Conservation (phyloP, 2,888 invertebrate species). For the Molorchus minor region DNA sequence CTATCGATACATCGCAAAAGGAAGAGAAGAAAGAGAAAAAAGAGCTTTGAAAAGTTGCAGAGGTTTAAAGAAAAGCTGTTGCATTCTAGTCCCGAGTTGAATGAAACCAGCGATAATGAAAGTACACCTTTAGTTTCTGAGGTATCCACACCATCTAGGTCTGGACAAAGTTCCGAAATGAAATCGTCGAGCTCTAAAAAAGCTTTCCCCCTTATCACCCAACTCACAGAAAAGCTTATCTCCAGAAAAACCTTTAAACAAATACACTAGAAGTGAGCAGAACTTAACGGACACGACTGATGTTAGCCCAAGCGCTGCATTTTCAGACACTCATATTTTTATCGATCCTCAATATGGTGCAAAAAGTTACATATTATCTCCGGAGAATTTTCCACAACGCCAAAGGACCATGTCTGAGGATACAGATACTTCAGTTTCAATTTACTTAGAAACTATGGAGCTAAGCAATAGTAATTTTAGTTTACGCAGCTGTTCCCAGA, state of each 20-base stretch:
- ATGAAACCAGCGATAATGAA: slow-evolving; percentile 70
- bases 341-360: slow-evolving; percentile 25
- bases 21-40: slow-evolving; percentile 44
- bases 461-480: slow-evolving; percentile 51
- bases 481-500: slow-evolving; percentile 51
- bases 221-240: slow-evolving; percentile 46
- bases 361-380: slow-evolving; percentile 29
- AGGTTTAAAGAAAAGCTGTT: slow-evolving; percentile 59
- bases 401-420: slow-evolving; percentile 55
- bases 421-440: slow-evolving; percentile 47
- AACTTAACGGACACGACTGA: slow-evolving; percentile 50
- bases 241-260: slow-evolving; percentile 42
- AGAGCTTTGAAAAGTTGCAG: slow-evolving; percentile 55
- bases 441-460: slow-evolving; percentile 43
- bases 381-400: slow-evolving; percentile 35
- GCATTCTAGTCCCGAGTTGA: slow-evolving; percentile 57
- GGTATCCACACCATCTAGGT: slow-evolving; percentile 54
- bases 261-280: slow-evolving; percentile 48
- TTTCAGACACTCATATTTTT: slow-evolving; percentile 36
- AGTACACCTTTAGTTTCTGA: slow-evolving; percentile 72
- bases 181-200: slow-evolving; percentile 52
- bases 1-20: slow-evolving; percentile 52
- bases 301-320: slow-evolving; percentile 39
- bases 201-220: slow-evolving; percentile 50
- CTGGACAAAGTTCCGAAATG: slow-evolving; percentile 50